Evolutionary conservation across 2,113 vertebrate species (phyloP).

Genomic region (Heteronetta atricapilla): DNA sequence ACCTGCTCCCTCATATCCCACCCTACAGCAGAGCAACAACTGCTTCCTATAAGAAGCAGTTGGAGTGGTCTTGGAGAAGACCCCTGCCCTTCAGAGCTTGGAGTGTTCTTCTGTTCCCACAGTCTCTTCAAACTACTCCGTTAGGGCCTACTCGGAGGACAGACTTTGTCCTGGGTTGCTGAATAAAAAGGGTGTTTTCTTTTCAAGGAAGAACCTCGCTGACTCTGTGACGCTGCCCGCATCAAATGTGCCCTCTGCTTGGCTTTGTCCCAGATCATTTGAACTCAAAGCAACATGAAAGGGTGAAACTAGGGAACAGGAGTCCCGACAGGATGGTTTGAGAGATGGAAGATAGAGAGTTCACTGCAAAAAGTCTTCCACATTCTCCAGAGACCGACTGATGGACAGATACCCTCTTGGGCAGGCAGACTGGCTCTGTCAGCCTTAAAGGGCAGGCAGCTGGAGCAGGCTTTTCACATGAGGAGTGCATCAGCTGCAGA

Average conservation of each 20-base stretch:
- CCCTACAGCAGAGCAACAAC: neutral
- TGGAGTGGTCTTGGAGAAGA: neutral
- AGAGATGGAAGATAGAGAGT: neutral
- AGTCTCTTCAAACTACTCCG: neutral
- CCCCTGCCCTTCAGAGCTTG: neutral
- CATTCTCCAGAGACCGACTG: neutral
- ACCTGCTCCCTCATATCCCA: neutral
- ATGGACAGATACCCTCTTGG: neutral
- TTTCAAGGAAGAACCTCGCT: neutral
- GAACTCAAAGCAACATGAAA: neutral
- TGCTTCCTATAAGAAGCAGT: neutral
- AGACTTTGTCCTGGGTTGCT: neutral
- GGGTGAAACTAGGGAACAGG: neutral
- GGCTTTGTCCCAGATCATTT: neutral
- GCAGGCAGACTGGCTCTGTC: neutral
- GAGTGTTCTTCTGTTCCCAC: neutral
- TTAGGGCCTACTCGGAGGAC: neutral
- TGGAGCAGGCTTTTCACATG: neutral
- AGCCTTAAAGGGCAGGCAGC: neutral
- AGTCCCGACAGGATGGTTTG: neutral
- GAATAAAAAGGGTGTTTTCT: neutral
- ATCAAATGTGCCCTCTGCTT: neutral
- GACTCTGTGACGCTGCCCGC: neutral
- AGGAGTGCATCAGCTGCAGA: neutral
- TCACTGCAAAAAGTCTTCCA: neutral